Evolutionary conservation across 1,140 invertebrate species (phyloP).

Genomic region (Oscheius sp.): DNA sequence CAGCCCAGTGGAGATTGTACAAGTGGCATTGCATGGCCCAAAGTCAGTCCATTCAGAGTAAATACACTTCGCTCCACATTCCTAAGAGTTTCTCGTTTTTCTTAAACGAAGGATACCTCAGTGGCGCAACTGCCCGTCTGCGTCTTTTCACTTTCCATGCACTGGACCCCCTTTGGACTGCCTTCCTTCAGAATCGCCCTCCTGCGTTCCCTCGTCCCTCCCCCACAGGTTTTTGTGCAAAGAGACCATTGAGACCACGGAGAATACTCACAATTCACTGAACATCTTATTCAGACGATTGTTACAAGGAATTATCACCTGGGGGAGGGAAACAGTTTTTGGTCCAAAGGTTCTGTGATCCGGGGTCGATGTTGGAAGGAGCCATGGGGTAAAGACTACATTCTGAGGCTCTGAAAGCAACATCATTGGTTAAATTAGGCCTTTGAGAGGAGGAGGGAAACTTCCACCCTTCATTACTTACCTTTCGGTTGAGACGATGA

Average conservation of each 20-base stretch:
- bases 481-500: not conserved
- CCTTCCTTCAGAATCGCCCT: not conserved
- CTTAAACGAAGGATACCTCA: not conserved
- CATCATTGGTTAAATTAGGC: no score
- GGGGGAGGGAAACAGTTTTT: constrained; percentile 9
- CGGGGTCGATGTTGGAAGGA: not conserved
- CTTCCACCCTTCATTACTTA: not conserved
- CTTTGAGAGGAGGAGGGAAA: not conserved
- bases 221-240: not conserved
- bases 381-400: not conserved
- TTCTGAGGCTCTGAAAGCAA: not conserved
- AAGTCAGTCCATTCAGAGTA: constrained; percentile 5
- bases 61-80: not conserved
- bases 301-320: not conserved
- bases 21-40: not conserved
- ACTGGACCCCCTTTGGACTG: not conserved
- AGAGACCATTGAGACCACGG: not conserved
- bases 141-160: constrained; percentile 15
- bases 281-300: not conserved
- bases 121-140: constrained; percentile 1
- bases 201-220: not conserved
- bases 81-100: not conserved
- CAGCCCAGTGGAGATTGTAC: not conserved
- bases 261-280: constrained; percentile 8
- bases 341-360: constrained; percentile 10